These are phyloP conservation scores for Micrasema longulum DNA, from an alignment of 1,140 invertebrate genomes.

Conservation along the genomic window DNA sequence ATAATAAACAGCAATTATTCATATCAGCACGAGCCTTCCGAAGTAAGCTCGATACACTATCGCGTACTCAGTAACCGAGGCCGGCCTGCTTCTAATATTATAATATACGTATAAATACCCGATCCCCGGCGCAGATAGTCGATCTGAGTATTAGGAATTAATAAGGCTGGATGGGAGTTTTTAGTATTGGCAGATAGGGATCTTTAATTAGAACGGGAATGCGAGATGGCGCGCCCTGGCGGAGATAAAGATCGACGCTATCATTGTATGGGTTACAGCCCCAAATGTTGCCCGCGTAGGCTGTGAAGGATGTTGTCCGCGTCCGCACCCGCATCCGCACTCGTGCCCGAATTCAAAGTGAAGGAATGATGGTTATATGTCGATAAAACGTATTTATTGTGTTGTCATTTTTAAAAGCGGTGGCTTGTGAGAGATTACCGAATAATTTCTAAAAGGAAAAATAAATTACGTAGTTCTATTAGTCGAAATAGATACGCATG, in stretches of 20 bases:
- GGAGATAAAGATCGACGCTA: slow-evolving; percentile 48
- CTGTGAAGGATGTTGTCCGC: not conserved
- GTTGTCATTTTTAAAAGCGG: too few species aligned
- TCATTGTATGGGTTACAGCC: slow-evolving; percentile 42
- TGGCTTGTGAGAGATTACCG: too few species aligned
- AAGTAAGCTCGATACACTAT: slow-evolving; percentile 23
- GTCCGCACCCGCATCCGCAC: too few species aligned
- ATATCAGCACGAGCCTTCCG: slow-evolving; percentile 44
- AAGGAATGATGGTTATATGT: too few species aligned
- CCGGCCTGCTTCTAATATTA: slow-evolving; percentile 15
- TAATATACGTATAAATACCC: slow-evolving; percentile 44
- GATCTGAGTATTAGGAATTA: slow-evolving; percentile 52
- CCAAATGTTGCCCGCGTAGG: not conserved
- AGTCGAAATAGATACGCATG: too few species aligned
- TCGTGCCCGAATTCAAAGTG: too few species aligned
- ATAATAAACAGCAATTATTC: slow-evolving; percentile 46
- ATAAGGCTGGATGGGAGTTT: slow-evolving; percentile 52
- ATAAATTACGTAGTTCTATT: too few species aligned
- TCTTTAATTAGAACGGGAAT: slow-evolving; percentile 55
- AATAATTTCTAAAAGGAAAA: too few species aligned
- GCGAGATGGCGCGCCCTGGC: slow-evolving; percentile 42
- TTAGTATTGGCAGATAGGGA: slow-evolving; percentile 50
- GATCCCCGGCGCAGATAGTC: slow-evolving; percentile 44
- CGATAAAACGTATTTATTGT: too few species aligned
- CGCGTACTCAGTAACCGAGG: slow-evolving; percentile 8